phyloP scores from a whole-genome alignment of 2,113 vertebrate genomes.

The Eurystomus gularis region DNA sequence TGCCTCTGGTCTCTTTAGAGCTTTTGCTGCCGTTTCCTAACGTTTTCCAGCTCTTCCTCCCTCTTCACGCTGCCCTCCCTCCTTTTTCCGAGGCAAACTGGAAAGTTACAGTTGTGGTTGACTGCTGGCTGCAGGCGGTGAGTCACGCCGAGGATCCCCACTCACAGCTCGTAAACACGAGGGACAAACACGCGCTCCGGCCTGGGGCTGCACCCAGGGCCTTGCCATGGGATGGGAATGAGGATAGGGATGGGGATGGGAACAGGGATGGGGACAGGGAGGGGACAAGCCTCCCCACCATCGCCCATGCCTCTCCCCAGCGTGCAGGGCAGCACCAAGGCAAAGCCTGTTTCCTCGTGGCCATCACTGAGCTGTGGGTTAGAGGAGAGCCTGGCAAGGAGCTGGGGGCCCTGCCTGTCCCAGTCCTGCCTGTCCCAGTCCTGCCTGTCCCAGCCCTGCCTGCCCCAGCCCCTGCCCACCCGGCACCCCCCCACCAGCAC shows the following conservation, averaged over 20 bases:
- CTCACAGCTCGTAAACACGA: slow-evolving; percentile 44
- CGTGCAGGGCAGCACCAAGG: not conserved
- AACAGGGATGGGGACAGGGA: not conserved
- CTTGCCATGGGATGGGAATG: accelerated
- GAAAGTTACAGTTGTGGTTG: slow-evolving; percentile 46
- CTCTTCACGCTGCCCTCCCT: not conserved
- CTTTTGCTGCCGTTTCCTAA: slow-evolving; percentile 47
- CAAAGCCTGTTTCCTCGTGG: not conserved
- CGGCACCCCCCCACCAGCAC: not conserved
- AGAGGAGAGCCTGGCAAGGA: not conserved
- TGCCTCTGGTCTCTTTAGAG: slow-evolving; percentile 35
- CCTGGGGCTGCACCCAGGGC: not conserved
- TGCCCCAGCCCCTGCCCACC: not conserved
- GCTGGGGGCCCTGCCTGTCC: not conserved
- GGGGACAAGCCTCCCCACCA: accelerated
- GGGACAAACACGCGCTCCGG: not conserved
- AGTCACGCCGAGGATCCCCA: slow-evolving; percentile 57
- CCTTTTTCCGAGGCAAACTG: slow-evolving; percentile 19
- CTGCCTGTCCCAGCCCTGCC: not conserved
- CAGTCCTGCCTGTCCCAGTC: not conserved
- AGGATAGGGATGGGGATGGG: not conserved
- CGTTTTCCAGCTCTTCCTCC: slow-evolving; percentile 53
- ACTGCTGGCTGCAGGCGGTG: slow-evolving; percentile 12
- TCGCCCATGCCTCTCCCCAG: not conserved
- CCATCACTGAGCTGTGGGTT: accelerated